Conservation (phyloP, 2,113 vertebrate genomes). For the Oceanites oceanicus region DNA sequence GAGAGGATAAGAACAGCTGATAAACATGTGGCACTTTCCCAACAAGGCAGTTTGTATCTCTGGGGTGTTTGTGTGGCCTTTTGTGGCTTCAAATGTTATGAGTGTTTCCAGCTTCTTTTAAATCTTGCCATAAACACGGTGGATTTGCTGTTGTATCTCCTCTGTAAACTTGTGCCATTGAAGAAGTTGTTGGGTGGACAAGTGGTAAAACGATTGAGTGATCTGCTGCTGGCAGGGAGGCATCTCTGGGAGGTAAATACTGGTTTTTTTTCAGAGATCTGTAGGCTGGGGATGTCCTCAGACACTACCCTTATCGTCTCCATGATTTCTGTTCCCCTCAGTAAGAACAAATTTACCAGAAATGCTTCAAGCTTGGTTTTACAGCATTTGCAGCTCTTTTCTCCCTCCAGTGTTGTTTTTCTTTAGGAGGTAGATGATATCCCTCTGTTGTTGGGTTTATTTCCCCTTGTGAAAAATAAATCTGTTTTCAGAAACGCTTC, state of each 20-base stretch:
- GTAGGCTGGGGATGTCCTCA: neutral
- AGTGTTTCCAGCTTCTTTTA: neutral
- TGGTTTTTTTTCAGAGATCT: neutral
- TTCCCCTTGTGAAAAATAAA: constrained; percentile 41
- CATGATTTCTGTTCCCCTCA: neutral
- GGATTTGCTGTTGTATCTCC: neutral
- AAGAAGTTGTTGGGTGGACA: neutral
- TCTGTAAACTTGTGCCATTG: neutral
- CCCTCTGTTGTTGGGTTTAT: constrained; percentile 16
- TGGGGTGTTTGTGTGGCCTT: neutral
- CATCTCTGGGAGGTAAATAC: neutral
- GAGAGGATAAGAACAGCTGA: neutral
- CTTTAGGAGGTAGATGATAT: neutral
- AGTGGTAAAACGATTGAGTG: neutral
- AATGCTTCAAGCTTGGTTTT: neutral
- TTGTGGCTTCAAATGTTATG: neutral
- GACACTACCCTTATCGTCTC: neutral
- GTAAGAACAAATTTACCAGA: neutral
- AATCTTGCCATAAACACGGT: neutral
- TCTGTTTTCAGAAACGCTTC: constrained; percentile 40
- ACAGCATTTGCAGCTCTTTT: neutral
- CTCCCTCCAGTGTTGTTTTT: neutral
- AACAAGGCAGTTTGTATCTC: neutral
- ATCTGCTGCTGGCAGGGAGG: neutral
- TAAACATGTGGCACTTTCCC: neutral